Base-by-base conservation (phyloP, 2,113 vertebrate species). In the Upupa epops region DNA sequence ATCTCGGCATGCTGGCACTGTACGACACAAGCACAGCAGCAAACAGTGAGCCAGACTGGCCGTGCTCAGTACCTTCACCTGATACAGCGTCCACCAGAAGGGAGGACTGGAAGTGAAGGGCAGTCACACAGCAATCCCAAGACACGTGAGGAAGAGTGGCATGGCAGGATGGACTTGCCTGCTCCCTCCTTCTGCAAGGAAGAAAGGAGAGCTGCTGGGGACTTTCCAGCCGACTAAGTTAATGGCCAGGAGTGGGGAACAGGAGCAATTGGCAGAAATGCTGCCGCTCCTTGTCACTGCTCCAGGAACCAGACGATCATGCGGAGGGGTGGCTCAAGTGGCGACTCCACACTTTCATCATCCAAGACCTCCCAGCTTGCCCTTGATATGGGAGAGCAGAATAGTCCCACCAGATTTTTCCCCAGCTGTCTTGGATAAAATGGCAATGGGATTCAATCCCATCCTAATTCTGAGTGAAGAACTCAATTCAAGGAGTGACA, bases 1-100 rank as follows among this genome's bases (percentile, higher is more conserved):
- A 20, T 22, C 51, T 56, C 29, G 48, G 82, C 52, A 37, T 0
- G 0, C 28, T 6, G 3, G 49, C 36, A 31, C 2, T 2, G 40
- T 29, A 20, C 0, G 1, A 40, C 70, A 70, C 17, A 21, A 21
- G n/a, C 5, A 7, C 60, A 24, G 61, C 49, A 45, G 70, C 40
- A 69, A 45, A 49, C 11, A 14, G 25, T 72, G 34, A 36, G 37
- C 17, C 59, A 25, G 80, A 11, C 28, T 7, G 28, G 13, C 49
- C 4, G 0, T 2, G 24, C 31, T 63, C 54, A 17, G 2, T n/a
- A n/a, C 4, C 28, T 7, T 45, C 37, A 26, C 42, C 66, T 24
- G 71, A 34, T n/a, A 19, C 6, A 2, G 15, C 18, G 15, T 9
- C 48, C 49, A 8, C 42, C 1, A 4, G 25, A 69, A 80, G 8